These are phyloP conservation scores for Nicator chloris DNA, from an alignment of 2,113 vertebrate genomes.

Conservation along the genomic window DNA sequence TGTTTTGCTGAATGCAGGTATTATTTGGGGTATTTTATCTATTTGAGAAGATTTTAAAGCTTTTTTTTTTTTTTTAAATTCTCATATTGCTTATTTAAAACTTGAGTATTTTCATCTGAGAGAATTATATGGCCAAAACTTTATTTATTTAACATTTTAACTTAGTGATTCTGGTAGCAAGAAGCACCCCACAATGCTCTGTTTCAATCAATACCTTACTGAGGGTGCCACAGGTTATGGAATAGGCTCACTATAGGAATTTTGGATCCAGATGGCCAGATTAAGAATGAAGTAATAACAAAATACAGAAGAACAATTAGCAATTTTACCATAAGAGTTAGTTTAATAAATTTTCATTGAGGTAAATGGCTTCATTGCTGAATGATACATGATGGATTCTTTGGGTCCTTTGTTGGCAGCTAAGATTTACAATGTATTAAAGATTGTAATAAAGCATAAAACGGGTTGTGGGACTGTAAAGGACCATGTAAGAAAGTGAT, in stretches of 20 bases:
- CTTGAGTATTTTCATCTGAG: not conserved
- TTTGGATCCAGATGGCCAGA: not conserved
- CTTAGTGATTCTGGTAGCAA: not conserved
- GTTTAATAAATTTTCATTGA: not conserved
- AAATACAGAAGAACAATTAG: not conserved
- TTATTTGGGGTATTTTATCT: not conserved
- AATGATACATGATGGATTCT: not conserved
- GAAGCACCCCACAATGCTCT: not conserved
- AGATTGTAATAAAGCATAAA: not conserved
- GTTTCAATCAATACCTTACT: not conserved
- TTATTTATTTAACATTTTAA: not conserved
- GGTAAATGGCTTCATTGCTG: not conserved
- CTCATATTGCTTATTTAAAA: not conserved
- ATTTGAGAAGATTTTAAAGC: not conserved
- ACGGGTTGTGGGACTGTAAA: not conserved
- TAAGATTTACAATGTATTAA: not conserved
- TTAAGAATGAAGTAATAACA: not conserved
- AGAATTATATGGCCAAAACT: not conserved
- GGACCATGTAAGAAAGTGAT: not conserved
- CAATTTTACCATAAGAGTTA: not conserved
- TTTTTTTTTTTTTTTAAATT: not conserved
- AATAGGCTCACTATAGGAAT: not conserved
- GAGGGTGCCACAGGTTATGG: not conserved
- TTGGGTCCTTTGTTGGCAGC: not conserved
- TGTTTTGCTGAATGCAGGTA: not conserved